Evolutionary conservation across 2,888 invertebrate genomes (phyloP), one percentile per base, ranked within the genome.

Genomic region (Abrostola tripartita): DNA sequence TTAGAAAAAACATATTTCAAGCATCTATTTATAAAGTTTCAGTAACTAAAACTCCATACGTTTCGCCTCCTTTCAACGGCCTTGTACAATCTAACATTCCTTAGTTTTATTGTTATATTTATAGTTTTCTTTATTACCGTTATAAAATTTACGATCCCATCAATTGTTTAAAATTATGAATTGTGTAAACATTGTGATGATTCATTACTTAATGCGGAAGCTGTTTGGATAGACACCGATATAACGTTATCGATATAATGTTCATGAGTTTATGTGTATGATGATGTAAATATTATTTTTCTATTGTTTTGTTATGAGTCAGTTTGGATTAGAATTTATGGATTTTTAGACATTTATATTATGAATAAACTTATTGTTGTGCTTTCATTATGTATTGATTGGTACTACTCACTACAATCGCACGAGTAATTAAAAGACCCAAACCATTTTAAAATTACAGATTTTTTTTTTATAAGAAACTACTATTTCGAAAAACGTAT

Each of bases 121-220:
- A 63, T 7, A 60, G 47, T 24, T 63, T 61, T 70, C 24, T 66
- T 61, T 65, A 59, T 52, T 47, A 54, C 24, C 6, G 9, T 52
- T 61, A 55, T 49, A 49, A 47, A 52, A 52, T 65, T 76, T 60
- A 79, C 50, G 65, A 60, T 41, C 35, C 59, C 36, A 61, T 76
- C 14, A 65, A 60, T 63, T 72, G 56, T 60, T 65, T 68, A 50
- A 76, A 79, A 68, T 71, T 49, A 74, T 44, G 54, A 40, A 42
- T 67, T 55, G 7, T 35, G 56, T 52, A 71, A 61, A 75, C 67
- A 55, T 51, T 41, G 2, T 37, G 12, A 42, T 67, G 72, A 78
- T 67, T 71, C 44, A 76, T 78, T 14, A 6, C n/a, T 49, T 37
- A 11, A 49, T 61, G 37, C 37, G 12, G 6, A 41, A 38, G 38